A percentile compares a stretch with the other conserved stretches of the same genome.
phyloP scores from a whole-genome alignment of 1,140 invertebrate species.

The Glomeris maerens region DNA sequence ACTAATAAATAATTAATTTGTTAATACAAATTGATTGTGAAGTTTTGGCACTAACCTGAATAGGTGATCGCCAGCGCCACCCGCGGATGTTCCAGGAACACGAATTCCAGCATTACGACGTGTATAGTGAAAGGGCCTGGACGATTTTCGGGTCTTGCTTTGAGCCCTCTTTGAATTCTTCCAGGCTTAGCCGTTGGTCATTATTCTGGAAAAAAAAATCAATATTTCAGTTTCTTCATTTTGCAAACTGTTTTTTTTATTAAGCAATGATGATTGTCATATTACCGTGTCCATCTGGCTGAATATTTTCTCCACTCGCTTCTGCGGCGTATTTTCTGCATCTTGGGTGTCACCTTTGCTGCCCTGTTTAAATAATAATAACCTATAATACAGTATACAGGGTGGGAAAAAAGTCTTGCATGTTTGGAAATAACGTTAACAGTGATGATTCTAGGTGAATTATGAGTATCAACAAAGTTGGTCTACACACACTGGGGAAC shows the following conservation, averaged over 20 bases:
- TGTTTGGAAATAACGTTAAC: not conserved
- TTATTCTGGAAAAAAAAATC: slow-evolving; percentile 53
- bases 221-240: not conserved
- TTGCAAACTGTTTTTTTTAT: slow-evolving; percentile 5
- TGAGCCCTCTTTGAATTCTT: slow-evolving; percentile 96
- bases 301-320: slow-evolving; percentile 92
- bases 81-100: too few relatives aligned
- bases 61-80: too few relatives aligned
- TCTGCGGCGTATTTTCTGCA: slow-evolving; percentile 89
- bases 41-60: too few relatives aligned
- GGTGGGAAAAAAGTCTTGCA: too few relatives aligned
- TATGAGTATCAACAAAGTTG: not conserved
- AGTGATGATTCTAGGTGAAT: not conserved
- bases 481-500: not conserved
- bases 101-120: slow-evolving; percentile 19
- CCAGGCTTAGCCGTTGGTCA: slow-evolving; percentile 88
- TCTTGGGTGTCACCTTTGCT: slow-evolving; percentile 66
- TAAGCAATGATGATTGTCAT: not conserved
- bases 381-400: not conserved
- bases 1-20: too few relatives aligned
- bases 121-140: slow-evolving; percentile 52
- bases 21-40: too few relatives aligned
- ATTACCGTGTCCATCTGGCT: slow-evolving; percentile 80
- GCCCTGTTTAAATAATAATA: slow-evolving; percentile 46
- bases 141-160: slow-evolving; percentile 97